Evolutionary conservation across 2,113 vertebrate genomes (phyloP), one percentile per base, ranked within the genome.

Genomic region (Ictalurus furcatus): DNA sequence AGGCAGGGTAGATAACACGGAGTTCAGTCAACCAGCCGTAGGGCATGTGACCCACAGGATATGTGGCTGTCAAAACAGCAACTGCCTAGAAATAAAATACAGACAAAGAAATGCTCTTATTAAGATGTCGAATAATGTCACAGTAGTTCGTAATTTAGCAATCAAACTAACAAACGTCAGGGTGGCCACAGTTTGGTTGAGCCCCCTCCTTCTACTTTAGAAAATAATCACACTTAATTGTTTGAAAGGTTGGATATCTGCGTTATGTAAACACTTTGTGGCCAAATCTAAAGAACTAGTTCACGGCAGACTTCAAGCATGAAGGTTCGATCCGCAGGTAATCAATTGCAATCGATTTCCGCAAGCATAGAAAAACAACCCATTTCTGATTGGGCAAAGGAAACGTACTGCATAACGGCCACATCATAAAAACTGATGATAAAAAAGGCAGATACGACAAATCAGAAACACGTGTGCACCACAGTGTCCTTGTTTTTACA

Each of bases 1-100:
- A 98, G 84, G 97, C 97, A 65, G 97, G 97, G 90, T 97, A 98
- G 6, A 98, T 96, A 9, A 97, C 97, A n/a, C 97, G 94, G 89
- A 98, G 96, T 91, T 98, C 97, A 23, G 97, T 97, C 92, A 98
- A 92, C 97, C 97, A 98, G 84, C 97, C 97, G 19, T 98, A 98
- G 0, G 97, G 97, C 97, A 98, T 97, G 92, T 98, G 97, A 89
- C 97, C 97, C 94, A 98, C 97, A 0, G 97, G 97, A 90, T 98
- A 98, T 0, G 97, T 98, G 63, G 97, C 97, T 56, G 97, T 98
- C 92, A 98, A 88, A 92, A 98, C 97, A 0, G 97, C 97, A 82
- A 98, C 97, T 0, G 97, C 97, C 97, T 98, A 71, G 0, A 40
- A 92, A 86, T 30, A 79, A 88, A 86, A 86, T 1, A 9, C 54